Evolutionary conservation across 2,797 vertebrate species (phyloP), one percentile per base, ranked within the genome.

Genomic region (Notolepis coatsorum): DNA sequence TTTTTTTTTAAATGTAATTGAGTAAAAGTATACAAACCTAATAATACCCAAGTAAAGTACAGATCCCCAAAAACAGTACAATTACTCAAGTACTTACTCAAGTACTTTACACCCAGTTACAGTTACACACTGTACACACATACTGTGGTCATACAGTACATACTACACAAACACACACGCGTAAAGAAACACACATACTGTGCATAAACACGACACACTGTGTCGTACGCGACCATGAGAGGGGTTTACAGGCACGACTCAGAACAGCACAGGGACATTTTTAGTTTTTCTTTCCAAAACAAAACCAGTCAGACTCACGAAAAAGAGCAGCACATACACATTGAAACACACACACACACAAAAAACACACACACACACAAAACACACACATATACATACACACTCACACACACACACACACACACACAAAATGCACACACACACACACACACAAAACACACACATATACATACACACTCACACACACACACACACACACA

Each of bases 221-320:
- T 68, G 53, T 49, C 65, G 23, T 82, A 81, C 86, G 87, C 86
- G 88, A 90, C 91, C 90, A 91, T 90, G 92, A 89, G 90, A 91
- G 91, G 91, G 91, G 73, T 88, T 89, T 85, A 87, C 42, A 57
- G 85, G 78, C 77, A 84, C 73, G 41, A 88, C 68, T 57, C 10
- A 79, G 68, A 72, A 68, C 68, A 79, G 72, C 42, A 66, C 73
- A 70, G 76, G 66, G 74, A 78, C 81, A 80, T 85, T 88, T 90
- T 92, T 86, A 81, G 80, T 76, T 80, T 88, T 88, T 84, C 72
- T 86, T 90, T 90, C 87, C 89, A 88, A 89, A 91, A 87, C 82
- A 87, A 59, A 84, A 60, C 45, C 68, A 76, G 68, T 65, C 66
- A 70, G 56, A 48, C 39, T 76, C 61, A 28, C 60, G 65, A 56